Base-by-base conservation (phyloP, 2,888 invertebrate species). In the Microplitis manilae region DNA sequence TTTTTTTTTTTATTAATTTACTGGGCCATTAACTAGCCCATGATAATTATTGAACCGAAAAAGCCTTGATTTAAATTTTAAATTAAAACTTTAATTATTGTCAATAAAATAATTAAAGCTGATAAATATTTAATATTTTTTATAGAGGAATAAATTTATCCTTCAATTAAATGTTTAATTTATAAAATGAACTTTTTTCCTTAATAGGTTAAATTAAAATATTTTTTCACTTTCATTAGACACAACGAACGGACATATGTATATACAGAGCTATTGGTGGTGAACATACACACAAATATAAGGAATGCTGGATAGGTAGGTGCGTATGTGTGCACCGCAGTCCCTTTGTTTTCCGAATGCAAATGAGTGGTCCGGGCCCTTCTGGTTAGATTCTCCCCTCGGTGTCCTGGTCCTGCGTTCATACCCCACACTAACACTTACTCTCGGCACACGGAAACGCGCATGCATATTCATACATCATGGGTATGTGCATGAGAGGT, bases 401-500 rank as follows among this genome's bases (percentile, higher is more conserved):
- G 76, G 77, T 75, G 76, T 76, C 69, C 75, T 76, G 72, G 39
- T 67, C 39, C 76, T 72, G 75, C 73, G 64, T 9, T 50, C 13
- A 50, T 50, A 76, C 80, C 76, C 80, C 79, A 64, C 77, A 69
- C 69, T 76, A 75, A 76, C 82, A 78, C 83, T 83, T 20, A 20
- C 79, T 80, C 84, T 85, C 81, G 83, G 86, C 85, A 86, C 87
- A 85, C 84, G 84, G 84, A 88, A 86, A 86, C 87, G 86, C 83
- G 85, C 87, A 88, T 88, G 87, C 89, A 88, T 89, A 88, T 89
- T 89, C 88, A 88, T 89, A 86, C 84, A 83, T 83, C 60, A 85
- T 72, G 80, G 76, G 83, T 87, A 87, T 88, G 87, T 86, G 86
- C 87, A 87, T 86, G 89, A 90, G 90, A 90, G 90, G 90, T 91